A percentile compares a stretch with the other conserved stretches of the same genome.
phyloP scores from a whole-genome alignment of 2,797 vertebrate species.

The Otolemur crassicaudatus region DNA sequence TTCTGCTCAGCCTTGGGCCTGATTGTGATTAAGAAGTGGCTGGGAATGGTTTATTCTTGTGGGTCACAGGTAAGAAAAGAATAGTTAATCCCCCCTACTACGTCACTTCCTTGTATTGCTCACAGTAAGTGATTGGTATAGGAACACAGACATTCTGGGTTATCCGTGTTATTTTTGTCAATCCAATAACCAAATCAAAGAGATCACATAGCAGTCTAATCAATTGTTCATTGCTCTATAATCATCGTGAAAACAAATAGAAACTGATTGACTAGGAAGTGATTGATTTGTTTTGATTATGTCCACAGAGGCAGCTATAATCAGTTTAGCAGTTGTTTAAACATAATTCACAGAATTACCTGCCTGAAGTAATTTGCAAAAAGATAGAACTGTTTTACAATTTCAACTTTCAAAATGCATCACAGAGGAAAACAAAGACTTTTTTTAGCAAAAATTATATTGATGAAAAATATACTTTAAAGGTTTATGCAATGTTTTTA shows the following conservation, averaged over 20 bases:
- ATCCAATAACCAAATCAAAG: conserved; percentile 11
- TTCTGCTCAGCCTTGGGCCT: neutral
- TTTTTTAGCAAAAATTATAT: conserved; percentile 18
- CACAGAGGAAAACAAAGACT: conserved; percentile 4
- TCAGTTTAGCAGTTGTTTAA: neutral
- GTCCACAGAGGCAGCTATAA: neutral
- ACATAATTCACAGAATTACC: conserved; percentile 50
- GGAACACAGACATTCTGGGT: neutral
- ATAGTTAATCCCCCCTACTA: neutral
- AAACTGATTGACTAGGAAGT: neutral
- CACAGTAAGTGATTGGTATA: neutral
- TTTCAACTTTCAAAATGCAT: conserved; percentile 8
- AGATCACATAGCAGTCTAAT: neutral
- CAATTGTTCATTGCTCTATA: conserved; percentile 8
- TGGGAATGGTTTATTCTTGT: neutral
- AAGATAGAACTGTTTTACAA: neutral
- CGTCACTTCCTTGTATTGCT: neutral
- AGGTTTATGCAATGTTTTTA: neutral
- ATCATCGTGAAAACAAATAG: neutral
- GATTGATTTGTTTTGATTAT: conserved; percentile 62
- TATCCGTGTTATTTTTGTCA: conserved; percentile 22
- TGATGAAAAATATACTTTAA: conserved; percentile 5
- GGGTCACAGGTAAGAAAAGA: neutral
- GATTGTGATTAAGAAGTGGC: neutral
- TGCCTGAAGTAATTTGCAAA: neutral